Percentiles rank a stretch among this genome's conserved stretches.
These are phyloP conservation scores for Struthidea cinerea DNA, from an alignment of 2,113 vertebrate genomes.

Conservation along the genomic window DNA sequence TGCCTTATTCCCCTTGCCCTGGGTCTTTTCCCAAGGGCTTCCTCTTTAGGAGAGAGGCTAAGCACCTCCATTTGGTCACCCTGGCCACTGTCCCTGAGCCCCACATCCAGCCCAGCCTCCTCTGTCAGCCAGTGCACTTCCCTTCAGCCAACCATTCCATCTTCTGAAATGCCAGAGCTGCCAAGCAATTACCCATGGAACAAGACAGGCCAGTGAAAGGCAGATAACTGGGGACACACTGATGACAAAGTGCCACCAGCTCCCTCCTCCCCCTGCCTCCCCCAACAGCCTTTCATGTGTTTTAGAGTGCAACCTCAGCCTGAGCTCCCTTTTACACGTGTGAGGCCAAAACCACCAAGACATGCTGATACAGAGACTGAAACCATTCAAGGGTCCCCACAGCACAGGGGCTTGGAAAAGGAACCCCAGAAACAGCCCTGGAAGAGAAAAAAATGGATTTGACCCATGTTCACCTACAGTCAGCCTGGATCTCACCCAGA, in stretches of 20 bases:
- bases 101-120: background rate
- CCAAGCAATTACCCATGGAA: background rate
- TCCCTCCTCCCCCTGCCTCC: background rate
- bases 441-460: background rate
- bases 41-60: background rate
- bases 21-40: background rate
- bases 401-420: background rate
- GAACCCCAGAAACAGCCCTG: background rate
- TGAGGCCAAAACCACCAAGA: background rate
- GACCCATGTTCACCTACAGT: background rate
- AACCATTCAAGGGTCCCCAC: background rate
- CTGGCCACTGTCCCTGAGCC: background rate
- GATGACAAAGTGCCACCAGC: background rate
- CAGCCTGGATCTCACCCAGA: background rate
- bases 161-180: slow-evolving; percentile 18
- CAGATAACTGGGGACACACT: background rate
- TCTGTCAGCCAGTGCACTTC: background rate
- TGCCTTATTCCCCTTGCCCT: background rate
- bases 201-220: background rate
- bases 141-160: background rate
- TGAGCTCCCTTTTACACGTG: background rate
- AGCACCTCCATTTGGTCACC: background rate
- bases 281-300: background rate
- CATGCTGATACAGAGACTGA: background rate
- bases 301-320: background rate